Evolutionary conservation across 2,888 invertebrate species (phyloP).

Genomic region (Epistrophe eligans): DNA sequence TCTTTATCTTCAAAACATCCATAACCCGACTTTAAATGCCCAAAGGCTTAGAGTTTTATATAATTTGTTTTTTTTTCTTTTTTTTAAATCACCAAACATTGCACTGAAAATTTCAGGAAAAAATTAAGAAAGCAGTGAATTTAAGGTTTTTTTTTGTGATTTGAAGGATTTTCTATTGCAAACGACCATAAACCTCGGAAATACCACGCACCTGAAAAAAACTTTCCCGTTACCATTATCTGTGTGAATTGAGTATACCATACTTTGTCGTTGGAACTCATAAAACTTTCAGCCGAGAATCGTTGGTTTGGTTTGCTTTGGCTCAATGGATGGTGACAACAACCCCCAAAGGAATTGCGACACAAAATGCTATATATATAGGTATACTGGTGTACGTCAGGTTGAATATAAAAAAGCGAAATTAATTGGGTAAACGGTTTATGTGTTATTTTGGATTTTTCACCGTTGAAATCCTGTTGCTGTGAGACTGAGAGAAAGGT

Average conservation of each 20-base stretch:
- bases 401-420: constrained; percentile 17
- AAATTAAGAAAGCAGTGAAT: background rate
- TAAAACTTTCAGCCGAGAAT: background rate
- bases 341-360: constrained; percentile 2
- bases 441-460: background rate
- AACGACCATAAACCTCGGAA: background rate
- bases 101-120: too few species aligned
- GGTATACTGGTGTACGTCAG: background rate
- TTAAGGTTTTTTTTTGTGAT: background rate
- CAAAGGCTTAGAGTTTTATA: too few species aligned
- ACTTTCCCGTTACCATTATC: too few species aligned
- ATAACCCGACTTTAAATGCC: too few species aligned
- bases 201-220: background rate
- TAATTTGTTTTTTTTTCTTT: too few species aligned
- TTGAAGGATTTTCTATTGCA: background rate
- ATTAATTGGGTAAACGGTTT: constrained; percentile 12
- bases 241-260: too few species aligned
- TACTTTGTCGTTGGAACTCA: background rate
- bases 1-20: too few species aligned
- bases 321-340: background rate
- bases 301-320: constrained; percentile 3
- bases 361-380: background rate
- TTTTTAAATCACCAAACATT: too few species aligned
- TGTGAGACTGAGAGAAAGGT: background rate
- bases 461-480: background rate